These are phyloP conservation scores for Tetrax tetrax DNA, from an alignment of 2,113 vertebrate species.

Conservation along the genomic window DNA sequence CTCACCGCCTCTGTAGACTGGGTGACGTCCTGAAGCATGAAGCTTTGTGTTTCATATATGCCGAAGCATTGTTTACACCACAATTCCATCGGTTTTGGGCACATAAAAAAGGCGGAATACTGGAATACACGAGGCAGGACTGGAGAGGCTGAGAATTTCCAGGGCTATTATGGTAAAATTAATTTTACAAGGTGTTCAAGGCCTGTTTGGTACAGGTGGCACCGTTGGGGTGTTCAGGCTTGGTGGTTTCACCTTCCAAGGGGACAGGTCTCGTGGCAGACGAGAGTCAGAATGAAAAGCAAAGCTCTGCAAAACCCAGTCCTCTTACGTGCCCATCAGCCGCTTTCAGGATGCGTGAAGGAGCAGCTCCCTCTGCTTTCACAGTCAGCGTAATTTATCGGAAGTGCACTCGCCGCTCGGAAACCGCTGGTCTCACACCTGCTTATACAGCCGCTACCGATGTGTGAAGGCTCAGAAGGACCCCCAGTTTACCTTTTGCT, in stretches of 20 bases:
- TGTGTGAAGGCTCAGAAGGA: background rate
- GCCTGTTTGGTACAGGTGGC: background rate
- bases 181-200: background rate
- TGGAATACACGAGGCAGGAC: background rate
- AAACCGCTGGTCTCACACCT: background rate
- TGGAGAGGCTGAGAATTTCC: background rate
- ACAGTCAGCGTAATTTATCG: background rate
- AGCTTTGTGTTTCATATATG: background rate
- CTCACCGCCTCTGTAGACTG: rapidly evolving
- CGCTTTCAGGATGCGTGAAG: background rate
- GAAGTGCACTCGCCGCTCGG: rapidly evolving
- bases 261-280: background rate
- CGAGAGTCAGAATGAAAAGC: background rate
- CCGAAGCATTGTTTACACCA: background rate
- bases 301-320: background rate
- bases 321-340: too few species aligned
- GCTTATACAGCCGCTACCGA: too few species aligned
- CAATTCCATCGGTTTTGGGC: background rate
- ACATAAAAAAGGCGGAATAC: background rate
- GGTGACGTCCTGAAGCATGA: background rate
- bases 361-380: background rate
- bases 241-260: background rate
- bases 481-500: background rate
- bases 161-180: background rate
- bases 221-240: background rate